Conservation (phyloP, 37 sponge, comb jelly and placozoan genomes). For the Agelas oroides region DNA sequence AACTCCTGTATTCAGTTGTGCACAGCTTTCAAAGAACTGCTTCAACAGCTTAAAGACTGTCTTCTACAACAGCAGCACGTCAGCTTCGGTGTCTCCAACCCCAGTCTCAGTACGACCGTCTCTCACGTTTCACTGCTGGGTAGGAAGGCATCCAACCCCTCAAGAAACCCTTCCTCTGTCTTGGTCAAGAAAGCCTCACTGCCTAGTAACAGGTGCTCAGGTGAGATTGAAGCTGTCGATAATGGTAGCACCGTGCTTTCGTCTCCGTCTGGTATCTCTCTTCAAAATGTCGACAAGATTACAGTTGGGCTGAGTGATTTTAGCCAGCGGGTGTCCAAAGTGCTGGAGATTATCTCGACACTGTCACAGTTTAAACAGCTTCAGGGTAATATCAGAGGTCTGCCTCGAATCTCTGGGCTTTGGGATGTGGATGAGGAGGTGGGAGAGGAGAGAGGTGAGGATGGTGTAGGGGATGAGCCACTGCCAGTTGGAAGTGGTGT, state of each 20-base stretch:
- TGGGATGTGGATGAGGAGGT: slow-evolving; percentile 5
- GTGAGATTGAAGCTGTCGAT: background rate
- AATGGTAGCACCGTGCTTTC: background rate
- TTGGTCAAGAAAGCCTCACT: background rate
- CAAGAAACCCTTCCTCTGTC: background rate
- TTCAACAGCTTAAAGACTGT: slow-evolving; percentile 39
- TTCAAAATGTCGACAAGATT: slow-evolving; percentile 37
- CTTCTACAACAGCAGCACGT: background rate
- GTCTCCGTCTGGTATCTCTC: slow-evolving; percentile 21
- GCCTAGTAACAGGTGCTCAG: background rate
- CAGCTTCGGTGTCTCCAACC: background rate
- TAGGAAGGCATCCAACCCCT: background rate
- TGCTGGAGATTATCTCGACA: slow-evolving; percentile 55
- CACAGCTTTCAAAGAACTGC: slow-evolving; percentile 13
- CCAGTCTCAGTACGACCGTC: no score
- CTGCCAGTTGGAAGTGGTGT: no score
- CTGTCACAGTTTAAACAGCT: slow-evolving; percentile 57
- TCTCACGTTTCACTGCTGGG: no score
- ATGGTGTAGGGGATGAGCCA: background rate
- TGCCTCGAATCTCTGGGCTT: slow-evolving; percentile 54
- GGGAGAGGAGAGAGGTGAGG: background rate
- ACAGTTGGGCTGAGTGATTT: slow-evolving; percentile 35
- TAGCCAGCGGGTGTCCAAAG: slow-evolving; percentile 26
- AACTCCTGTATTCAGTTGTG: slow-evolving; percentile 37
- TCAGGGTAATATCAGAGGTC: slow-evolving; percentile 33